Evolutionary conservation across 2,888 invertebrate species (phyloP).

Genomic region (Ochropleura leucogaster): DNA sequence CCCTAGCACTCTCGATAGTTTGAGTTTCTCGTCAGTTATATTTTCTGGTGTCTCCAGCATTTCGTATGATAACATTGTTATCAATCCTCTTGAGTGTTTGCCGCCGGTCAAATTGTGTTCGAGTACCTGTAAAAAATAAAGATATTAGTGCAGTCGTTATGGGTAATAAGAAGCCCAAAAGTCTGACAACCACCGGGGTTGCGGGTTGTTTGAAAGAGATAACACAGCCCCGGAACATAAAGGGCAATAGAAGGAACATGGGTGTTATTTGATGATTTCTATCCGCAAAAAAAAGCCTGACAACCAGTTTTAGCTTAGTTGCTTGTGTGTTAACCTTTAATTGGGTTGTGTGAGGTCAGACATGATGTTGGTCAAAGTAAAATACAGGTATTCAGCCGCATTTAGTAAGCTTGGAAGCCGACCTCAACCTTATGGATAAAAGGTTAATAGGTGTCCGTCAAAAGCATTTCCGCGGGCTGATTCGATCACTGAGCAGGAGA

Average conservation of each 20-base stretch:
- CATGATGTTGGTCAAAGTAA: neutral
- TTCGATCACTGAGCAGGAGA: too few relatives aligned
- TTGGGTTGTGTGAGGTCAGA: neutral
- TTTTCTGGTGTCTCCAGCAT: conserved; percentile 91
- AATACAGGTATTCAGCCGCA: neutral
- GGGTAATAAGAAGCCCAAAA: neutral
- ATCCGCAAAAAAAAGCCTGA: too few relatives aligned
- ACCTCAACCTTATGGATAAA: neutral
- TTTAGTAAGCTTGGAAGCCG: neutral
- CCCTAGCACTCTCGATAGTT: conserved; percentile 94
- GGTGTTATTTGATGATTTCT: too few relatives aligned
- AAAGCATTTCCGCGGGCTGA: too few relatives aligned
- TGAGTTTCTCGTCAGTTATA: conserved; percentile 93
- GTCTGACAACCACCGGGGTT: neutral
- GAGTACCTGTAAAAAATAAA: conserved; percentile 90
- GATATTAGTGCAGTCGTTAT: too few relatives aligned
- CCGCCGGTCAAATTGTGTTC: conserved; percentile 97
- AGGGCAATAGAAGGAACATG: too few relatives aligned
- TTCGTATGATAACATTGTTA: conserved; percentile 93
- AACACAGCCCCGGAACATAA: too few relatives aligned
- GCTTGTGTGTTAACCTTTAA: neutral
- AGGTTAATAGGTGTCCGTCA: neutral
- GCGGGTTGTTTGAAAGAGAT: too few relatives aligned
- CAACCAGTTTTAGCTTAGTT: too few relatives aligned
- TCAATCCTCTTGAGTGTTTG: conserved; percentile 94